phyloP scores from a whole-genome alignment of 2,113 vertebrate species.

The Machaerirhynchus nigripectus region DNA sequence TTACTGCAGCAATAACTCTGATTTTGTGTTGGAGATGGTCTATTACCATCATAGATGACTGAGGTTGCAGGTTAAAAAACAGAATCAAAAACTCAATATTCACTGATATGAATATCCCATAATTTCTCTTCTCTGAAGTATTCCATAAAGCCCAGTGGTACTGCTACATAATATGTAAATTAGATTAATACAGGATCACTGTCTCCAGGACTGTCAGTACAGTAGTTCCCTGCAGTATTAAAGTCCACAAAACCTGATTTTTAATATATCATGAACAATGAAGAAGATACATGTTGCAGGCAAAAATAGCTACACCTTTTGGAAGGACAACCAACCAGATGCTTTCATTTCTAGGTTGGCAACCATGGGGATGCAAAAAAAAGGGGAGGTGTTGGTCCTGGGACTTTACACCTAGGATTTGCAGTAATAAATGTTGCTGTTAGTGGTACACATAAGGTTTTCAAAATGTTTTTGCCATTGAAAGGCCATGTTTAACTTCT shows the following conservation, averaged over 20 bases:
- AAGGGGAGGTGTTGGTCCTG: constrained; percentile 33
- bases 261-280: constrained; percentile 20
- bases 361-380: neutral
- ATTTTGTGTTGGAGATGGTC: neutral
- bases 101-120: neutral
- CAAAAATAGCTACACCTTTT: constrained; percentile 43
- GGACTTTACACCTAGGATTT: constrained; percentile 48
- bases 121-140: constrained; percentile 1
- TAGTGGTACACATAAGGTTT: neutral
- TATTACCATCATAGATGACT: neutral
- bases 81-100: neutral
- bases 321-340: constrained; percentile 49
- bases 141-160: neutral
- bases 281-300: neutral
- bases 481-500: neutral
- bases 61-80: neutral
- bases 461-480: neutral
- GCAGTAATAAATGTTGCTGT: constrained; percentile 6
- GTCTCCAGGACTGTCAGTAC: neutral
- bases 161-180: neutral
- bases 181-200: neutral
- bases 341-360: constrained; percentile 27
- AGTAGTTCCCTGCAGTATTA: constrained; percentile 23
- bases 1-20: neutral
- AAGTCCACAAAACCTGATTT: constrained; percentile 3